phyloP scores from a whole-genome alignment of 2,113 vertebrate genomes.

The Chaetorhynchus papuensis region DNA sequence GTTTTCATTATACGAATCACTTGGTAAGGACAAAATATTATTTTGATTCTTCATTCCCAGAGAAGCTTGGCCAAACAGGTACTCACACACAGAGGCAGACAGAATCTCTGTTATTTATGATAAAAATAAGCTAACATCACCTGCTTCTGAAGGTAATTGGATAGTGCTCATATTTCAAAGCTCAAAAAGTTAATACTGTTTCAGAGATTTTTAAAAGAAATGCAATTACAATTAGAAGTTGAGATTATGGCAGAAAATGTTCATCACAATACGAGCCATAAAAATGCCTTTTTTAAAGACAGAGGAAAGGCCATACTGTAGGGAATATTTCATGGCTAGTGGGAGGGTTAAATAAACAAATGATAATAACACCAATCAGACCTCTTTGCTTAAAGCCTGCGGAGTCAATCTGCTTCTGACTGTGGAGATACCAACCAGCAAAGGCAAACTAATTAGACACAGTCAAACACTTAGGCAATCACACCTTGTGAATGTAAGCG shows the following conservation, averaged over 20 bases:
- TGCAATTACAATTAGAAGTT: background rate
- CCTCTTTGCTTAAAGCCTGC: conserved; percentile 79
- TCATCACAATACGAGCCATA: background rate
- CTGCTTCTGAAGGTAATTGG: background rate
- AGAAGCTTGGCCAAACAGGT: background rate
- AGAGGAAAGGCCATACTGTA: conserved; percentile 47
- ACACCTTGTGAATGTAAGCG: conserved; percentile 86
- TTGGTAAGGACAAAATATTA: background rate
- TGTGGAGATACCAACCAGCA: conserved; percentile 79
- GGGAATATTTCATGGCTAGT: conserved; percentile 68
- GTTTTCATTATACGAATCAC: background rate
- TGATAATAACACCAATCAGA: conserved; percentile 85
- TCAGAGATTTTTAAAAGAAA: background rate
- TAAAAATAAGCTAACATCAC: background rate
- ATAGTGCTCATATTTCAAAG: background rate
- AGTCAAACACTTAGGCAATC: conserved; percentile 88
- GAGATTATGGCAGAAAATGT: background rate
- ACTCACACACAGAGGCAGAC: background rate
- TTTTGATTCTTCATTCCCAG: background rate
- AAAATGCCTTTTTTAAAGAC: conserved; percentile 34
- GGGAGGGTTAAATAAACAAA: conserved; percentile 85
- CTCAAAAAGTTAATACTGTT: background rate
- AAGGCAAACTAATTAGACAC: conserved; percentile 87
- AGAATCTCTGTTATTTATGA: background rate
- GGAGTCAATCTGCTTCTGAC: conserved; percentile 82